Conservation (phyloP, 2,797 vertebrate species). For the Jordanella pulchra region DNA sequence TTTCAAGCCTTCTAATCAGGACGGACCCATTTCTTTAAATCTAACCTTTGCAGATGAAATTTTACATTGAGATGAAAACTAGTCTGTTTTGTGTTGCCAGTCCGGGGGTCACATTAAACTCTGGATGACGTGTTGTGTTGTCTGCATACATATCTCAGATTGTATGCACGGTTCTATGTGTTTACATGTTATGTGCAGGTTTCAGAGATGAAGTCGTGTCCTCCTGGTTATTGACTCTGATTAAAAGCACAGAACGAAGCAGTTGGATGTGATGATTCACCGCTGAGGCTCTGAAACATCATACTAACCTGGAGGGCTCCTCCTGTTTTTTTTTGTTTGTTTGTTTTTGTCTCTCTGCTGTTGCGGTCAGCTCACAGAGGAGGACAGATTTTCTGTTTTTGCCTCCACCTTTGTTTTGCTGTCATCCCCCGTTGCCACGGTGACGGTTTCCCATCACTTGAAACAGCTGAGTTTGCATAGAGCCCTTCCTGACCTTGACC, state of each 20-base stretch:
- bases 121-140: conserved; percentile 26
- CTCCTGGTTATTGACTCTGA: conserved; percentile 11
- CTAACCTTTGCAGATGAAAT: conserved; percentile 38
- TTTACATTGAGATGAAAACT: conserved; percentile 61
- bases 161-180: neutral
- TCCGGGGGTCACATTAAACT: conserved; percentile 35
- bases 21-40: neutral
- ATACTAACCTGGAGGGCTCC: conserved; percentile 38
- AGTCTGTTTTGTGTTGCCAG: conserved; percentile 45
- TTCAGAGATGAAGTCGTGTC: conserved; percentile 9
- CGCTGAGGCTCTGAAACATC: conserved; percentile 49
- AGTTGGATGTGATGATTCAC: conserved; percentile 50
- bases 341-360: neutral
- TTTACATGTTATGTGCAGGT: neutral
- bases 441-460: neutral
- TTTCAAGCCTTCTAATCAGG: neutral
- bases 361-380: conserved; percentile 9
- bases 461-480: neutral
- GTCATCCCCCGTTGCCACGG: conserved; percentile 17
- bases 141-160: conserved; percentile 30
- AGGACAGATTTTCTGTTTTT: neutral
- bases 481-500: conserved; percentile 24
- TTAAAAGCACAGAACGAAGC: conserved; percentile 17
- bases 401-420: conserved; percentile 9
- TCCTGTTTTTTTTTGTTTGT: neutral